Evolutionary conservation across 2,113 vertebrate genomes (phyloP).

Genomic region (Callopanchax toddi): DNA sequence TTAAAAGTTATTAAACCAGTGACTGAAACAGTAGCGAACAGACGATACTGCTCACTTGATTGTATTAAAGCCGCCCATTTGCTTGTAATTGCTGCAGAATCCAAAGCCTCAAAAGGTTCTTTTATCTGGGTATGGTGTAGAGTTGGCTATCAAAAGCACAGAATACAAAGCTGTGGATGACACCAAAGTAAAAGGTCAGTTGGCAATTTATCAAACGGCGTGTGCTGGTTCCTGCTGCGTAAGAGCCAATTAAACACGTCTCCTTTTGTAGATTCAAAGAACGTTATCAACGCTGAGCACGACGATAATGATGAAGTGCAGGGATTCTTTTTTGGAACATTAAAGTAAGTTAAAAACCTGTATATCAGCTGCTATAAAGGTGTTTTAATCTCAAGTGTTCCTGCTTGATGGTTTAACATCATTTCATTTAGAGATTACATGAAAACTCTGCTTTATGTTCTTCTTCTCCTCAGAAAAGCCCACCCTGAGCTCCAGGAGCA

Average conservation of each 20-base stretch:
- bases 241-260: constrained; percentile 14
- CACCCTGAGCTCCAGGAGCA: constrained; percentile 87
- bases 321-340: constrained; percentile 91
- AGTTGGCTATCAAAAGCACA: constrained; percentile 96
- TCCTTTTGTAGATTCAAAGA: constrained; percentile 79
- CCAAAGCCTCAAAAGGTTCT: constrained; percentile 84
- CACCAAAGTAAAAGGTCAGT: constrained; percentile 87
- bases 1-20: background rate
- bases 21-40: background rate
- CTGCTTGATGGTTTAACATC: background rate
- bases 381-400: constrained; percentile 1
- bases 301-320: constrained; percentile 86
- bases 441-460: background rate
- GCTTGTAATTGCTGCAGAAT: constrained; percentile 75
- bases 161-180: constrained; percentile 98
- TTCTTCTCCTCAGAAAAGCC: constrained; percentile 77
- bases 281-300: constrained; percentile 70
- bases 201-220: constrained; percentile 11
- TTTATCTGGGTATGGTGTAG: constrained; percentile 95
- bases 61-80: background rate
- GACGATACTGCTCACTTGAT: background rate
- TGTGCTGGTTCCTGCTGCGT: constrained; percentile 5
- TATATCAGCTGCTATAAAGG: background rate
- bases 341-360: constrained; percentile 83
- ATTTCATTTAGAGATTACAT: background rate